A percentile compares a stretch with the other conserved stretches of the same genome.
These are phyloP conservation scores for Carollia perspicillata DNA, from an alignment of 2,113 vertebrate genomes.

Conservation along the genomic window DNA sequence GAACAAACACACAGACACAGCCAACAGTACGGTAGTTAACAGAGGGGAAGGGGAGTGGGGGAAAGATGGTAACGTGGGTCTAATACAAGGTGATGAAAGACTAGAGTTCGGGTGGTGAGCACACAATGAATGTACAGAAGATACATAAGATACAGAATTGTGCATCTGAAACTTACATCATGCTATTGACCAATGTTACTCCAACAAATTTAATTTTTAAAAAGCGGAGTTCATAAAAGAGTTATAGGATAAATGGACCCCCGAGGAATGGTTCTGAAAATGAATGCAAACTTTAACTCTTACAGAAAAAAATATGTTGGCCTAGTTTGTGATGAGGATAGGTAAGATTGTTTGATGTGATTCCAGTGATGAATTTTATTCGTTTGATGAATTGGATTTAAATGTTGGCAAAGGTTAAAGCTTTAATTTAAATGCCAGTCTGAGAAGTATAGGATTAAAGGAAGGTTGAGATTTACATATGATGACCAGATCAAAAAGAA, in stretches of 20 bases:
- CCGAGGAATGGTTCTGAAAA: slow-evolving; percentile 24
- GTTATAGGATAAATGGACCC: background rate
- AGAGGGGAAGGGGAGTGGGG: background rate
- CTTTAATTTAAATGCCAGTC: background rate
- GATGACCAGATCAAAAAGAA: background rate
- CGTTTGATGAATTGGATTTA: background rate
- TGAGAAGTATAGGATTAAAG: background rate
- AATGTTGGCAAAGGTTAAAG: slow-evolving; percentile 33
- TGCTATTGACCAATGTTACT: background rate
- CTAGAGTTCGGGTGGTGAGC: background rate
- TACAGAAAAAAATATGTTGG: background rate
- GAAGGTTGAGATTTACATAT: background rate
- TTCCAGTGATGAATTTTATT: slow-evolving; percentile 22
- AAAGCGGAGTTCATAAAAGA: background rate
- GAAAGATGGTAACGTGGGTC: background rate
- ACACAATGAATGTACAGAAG: background rate
- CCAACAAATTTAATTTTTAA: background rate
- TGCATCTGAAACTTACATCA: background rate
- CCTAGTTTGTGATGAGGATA: background rate
- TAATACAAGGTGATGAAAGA: background rate
- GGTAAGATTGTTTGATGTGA: background rate
- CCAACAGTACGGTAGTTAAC: background rate
- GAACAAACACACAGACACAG: background rate
- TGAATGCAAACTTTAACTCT: background rate
- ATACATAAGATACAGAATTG: background rate